Evolutionary conservation across 2,888 invertebrate species (phyloP).

Genomic region (Agonopterix alstromeriana): DNA sequence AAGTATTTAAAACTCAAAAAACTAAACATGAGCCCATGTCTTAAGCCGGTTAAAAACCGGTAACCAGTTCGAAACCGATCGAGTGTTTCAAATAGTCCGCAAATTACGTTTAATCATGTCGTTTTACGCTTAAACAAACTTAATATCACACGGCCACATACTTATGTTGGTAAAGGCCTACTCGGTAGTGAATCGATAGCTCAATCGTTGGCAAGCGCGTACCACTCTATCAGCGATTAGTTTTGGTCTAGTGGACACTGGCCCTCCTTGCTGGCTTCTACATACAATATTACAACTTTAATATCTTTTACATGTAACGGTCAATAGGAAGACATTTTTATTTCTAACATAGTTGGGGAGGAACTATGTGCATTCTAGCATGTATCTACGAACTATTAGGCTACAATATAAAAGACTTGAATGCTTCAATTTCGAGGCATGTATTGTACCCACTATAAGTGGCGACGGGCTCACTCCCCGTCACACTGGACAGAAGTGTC

Average conservation of each 20-base stretch:
- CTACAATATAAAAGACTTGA: no score
- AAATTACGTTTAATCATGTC: constrained; percentile 2
- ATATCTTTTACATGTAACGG: background rate
- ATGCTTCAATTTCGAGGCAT: no score
- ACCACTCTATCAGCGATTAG: constrained; percentile 73
- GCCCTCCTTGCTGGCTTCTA: constrained; percentile 27
- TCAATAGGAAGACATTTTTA: background rate
- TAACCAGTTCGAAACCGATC: background rate
- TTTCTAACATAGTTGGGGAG: no score
- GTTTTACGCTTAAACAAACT: constrained; percentile 9
- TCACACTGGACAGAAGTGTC: no score
- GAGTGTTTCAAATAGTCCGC: background rate
- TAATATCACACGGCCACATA: constrained; percentile 6
- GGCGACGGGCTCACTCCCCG: no score
- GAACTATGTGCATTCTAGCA: no score
- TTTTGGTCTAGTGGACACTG: constrained; percentile 64
- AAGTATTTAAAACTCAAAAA: no score
- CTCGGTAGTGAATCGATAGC: constrained; percentile 57
- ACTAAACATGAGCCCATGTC: no score
- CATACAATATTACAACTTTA: background rate
- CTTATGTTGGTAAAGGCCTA: constrained; percentile 7
- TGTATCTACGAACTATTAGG: no score
- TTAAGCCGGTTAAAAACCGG: background rate
- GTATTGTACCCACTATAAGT: no score
- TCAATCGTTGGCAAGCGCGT: constrained; percentile 63